Conservation (phyloP, 2,113 vertebrate species). For the Eubucco bourcierii region DNA sequence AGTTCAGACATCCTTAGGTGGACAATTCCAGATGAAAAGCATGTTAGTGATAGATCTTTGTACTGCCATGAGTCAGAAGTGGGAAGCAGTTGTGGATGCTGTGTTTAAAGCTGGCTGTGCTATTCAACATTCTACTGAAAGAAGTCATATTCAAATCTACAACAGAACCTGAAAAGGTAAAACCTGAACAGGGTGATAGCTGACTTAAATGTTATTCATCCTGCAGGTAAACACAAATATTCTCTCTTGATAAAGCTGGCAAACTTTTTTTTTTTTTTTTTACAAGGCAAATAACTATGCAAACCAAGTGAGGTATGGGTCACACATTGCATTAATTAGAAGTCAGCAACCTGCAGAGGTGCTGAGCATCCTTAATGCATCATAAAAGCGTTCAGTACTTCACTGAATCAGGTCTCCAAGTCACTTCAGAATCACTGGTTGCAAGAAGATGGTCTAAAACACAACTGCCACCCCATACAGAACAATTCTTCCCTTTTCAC, state of each 20-base stretch:
- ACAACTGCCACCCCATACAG: neutral
- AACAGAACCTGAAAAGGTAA: neutral
- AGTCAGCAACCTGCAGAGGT: neutral
- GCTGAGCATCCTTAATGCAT: neutral
- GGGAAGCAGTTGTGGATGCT: neutral
- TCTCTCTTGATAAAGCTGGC: neutral
- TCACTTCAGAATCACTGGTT: neutral
- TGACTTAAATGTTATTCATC: neutral
- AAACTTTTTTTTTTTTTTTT: neutral
- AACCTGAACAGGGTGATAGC: neutral
- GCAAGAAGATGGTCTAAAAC: neutral
- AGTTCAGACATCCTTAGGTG: neutral
- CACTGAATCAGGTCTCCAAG: neutral
- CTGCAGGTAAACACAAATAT: neutral
- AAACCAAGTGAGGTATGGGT: neutral
- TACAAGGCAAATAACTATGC: neutral
- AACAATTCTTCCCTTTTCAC: neutral
- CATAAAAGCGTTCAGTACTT: neutral
- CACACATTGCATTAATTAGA: neutral
- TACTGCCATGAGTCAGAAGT: neutral
- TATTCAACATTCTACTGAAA: neutral
- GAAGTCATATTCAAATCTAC: neutral
- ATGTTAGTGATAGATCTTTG: neutral
- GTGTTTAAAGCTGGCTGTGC: neutral
- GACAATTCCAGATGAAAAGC: neutral